These are phyloP conservation scores for Geococcyx californianus DNA, from an alignment of 2,113 vertebrate genomes.

Conservation along the genomic window DNA sequence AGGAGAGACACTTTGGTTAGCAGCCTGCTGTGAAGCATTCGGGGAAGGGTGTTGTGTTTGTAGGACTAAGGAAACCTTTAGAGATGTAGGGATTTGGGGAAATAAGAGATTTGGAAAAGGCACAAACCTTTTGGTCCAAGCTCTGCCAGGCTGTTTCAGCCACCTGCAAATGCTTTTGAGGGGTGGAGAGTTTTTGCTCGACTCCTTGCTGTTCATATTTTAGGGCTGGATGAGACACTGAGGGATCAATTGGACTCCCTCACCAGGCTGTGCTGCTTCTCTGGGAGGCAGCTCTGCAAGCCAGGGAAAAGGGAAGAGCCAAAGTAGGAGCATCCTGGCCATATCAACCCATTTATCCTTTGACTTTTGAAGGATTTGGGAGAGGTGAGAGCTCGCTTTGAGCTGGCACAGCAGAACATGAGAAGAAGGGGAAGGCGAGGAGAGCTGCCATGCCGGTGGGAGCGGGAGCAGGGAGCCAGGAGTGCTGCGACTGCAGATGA, in stretches of 20 bases:
- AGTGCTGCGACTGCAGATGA: conserved; percentile 31
- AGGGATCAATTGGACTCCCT: background rate
- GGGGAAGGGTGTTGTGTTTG: background rate
- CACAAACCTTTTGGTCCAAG: background rate
- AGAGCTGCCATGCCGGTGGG: background rate
- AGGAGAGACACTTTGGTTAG: background rate
- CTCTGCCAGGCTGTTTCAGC: background rate
- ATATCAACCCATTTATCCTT: background rate
- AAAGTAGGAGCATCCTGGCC: background rate
- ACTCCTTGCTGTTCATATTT: rapidly evolving
- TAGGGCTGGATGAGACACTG: background rate
- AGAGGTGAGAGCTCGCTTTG: background rate
- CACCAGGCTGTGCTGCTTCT: rapidly evolving
- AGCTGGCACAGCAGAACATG: background rate
- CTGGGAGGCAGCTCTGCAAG: rapidly evolving
- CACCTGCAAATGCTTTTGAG: background rate
- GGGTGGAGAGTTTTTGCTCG: background rate
- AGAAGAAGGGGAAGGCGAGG: background rate
- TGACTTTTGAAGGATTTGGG: background rate
- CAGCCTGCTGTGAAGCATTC: rapidly evolving
- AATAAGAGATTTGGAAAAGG: background rate
- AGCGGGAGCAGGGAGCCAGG: background rate
- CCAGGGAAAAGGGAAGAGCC: rapidly evolving
- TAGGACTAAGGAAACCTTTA: background rate
- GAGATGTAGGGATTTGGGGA: background rate